These are phyloP conservation scores for Zoanthus sansibaricus DNA, from an alignment of 92 coral and sea anemone genomes.

Conservation along the genomic window DNA sequence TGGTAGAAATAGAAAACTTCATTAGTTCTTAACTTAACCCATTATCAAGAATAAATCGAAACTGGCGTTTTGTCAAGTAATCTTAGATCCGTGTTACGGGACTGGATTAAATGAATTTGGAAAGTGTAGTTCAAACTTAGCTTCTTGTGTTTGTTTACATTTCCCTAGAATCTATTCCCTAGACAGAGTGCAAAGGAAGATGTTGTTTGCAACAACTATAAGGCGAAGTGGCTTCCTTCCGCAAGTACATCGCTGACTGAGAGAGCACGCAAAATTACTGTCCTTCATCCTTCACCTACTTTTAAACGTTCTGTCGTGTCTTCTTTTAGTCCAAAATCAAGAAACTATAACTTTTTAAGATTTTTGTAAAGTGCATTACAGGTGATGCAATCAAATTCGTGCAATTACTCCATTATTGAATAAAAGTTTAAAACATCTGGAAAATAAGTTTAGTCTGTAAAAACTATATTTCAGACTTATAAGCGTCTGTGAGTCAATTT, in stretches of 20 bases:
- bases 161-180: not conserved
- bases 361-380: not conserved
- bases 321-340: not conserved
- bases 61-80: not conserved
- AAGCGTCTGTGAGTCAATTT: constrained; percentile 11
- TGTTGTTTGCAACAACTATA: not conserved
- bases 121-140: not conserved
- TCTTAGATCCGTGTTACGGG: not conserved
- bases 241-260: not conserved
- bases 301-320: not conserved
- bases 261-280: not conserved
- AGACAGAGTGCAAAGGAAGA: not conserved
- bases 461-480: not conserved
- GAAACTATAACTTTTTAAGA: not conserved
- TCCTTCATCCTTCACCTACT: not conserved
- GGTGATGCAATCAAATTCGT: not conserved
- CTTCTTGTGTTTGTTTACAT: not conserved
- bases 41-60: too few species aligned
- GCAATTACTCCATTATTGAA: not conserved
- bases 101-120: not conserved
- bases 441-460: not conserved
- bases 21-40: too few species aligned
- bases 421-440: constrained; percentile 46
- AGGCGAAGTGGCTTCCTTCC: constrained; percentile 1
- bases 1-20: too few species aligned